Percentiles rank a stretch among this genome's conserved stretches.
Evolutionary conservation across 1,140 invertebrate species (phyloP).

Genomic region (Bombus affinis): DNA sequence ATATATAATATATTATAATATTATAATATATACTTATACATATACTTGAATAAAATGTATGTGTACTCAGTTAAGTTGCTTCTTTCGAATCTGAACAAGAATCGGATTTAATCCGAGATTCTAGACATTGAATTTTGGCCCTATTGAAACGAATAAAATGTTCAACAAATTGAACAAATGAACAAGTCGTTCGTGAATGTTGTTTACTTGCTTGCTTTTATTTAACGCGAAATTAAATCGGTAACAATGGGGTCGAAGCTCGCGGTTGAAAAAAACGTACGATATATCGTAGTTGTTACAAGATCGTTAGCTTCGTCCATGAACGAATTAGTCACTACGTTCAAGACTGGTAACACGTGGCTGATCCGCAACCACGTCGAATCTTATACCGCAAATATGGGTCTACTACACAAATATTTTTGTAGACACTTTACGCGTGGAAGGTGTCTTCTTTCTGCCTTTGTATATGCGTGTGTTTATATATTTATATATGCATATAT

Average conservation of each 20-base stretch:
- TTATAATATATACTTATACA: not conserved
- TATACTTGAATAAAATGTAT: not conserved
- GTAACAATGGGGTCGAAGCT: not conserved
- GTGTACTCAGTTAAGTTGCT: conserved; percentile 26
- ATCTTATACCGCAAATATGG: conserved; percentile 71
- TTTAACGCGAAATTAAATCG: conserved; percentile 6
- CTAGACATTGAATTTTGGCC: not conserved
- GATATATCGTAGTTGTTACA: conserved; percentile 34
- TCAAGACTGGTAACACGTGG: conserved; percentile 68
- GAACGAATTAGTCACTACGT: conserved; percentile 72
- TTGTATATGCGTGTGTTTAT: conserved; percentile 54
- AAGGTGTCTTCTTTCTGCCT: conserved; percentile 77
- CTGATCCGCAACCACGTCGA: conserved; percentile 53
- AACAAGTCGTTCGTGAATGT: not conserved
- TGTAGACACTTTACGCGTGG: conserved; percentile 76
- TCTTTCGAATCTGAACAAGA: not conserved
- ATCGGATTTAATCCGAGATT: not conserved
- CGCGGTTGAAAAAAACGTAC: not conserved
- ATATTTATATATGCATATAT: not conserved
- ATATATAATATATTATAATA: too few species aligned
- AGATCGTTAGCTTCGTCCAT: conserved; percentile 51
- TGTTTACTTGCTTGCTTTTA: conserved; percentile 3
- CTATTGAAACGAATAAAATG: not conserved
- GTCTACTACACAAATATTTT: conserved; percentile 78
- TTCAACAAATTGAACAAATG: too few species aligned